Conservation (phyloP, 2,888 invertebrate genomes). For the Norana najaformis region DNA sequence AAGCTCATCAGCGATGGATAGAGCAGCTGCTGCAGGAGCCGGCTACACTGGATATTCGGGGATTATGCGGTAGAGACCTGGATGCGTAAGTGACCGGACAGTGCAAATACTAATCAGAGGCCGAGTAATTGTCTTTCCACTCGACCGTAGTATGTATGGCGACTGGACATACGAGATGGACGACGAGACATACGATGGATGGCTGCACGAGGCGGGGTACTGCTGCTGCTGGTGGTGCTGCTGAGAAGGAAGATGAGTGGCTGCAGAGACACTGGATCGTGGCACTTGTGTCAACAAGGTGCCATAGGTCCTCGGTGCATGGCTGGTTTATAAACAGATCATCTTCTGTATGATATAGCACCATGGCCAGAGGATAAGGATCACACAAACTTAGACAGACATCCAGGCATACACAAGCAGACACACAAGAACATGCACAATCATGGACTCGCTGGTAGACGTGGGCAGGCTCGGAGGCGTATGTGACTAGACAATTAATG, state of each 20-base stretch:
- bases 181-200: not conserved
- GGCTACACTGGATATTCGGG: not conserved
- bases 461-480: not conserved
- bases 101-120: constrained; percentile 15
- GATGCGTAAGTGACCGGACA: constrained; percentile 10
- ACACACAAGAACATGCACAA: no score
- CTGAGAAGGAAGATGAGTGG: not conserved
- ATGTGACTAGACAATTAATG: not conserved
- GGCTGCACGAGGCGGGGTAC: not conserved
- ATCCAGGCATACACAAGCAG: not conserved
- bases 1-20: constrained; percentile 1
- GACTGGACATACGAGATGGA: not conserved
- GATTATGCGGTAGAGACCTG: not conserved
- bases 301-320: not conserved
- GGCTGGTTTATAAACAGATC: not conserved
- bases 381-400: no score
- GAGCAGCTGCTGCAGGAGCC: not conserved
- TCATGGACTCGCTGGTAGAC: no score
- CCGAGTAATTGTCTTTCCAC: constrained; percentile 14
- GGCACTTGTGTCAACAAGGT: not conserved
- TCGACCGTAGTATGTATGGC: not conserved
- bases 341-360: not conserved
- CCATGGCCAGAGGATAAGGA: not conserved
- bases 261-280: not conserved
- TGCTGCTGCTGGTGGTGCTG: not conserved